A percentile compares a stretch with the other conserved stretches of the same genome.
These are phyloP conservation scores for Nowickia ferox DNA, from an alignment of 2,888 invertebrate genomes.

Conservation along the genomic window DNA sequence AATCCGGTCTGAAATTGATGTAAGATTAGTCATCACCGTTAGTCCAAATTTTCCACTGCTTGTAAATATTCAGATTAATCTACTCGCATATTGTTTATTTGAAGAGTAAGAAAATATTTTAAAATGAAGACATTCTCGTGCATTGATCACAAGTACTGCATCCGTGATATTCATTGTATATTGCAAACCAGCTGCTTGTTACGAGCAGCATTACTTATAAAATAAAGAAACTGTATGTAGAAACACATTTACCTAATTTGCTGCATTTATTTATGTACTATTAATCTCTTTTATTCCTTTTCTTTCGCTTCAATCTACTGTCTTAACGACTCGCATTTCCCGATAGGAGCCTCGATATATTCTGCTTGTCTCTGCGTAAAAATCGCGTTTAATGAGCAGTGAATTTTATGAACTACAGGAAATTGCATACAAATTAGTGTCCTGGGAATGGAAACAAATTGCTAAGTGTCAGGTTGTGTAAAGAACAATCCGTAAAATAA, in stretches of 20 bases:
- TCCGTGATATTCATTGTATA: too few species aligned
- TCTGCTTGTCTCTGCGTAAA: conserved; percentile 54
- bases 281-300: background rate
- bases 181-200: background rate
- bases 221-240: background rate
- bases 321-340: conserved; percentile 52
- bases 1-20: too few species aligned
- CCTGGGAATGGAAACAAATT: conserved; percentile 68
- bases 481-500: conserved; percentile 28
- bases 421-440: conserved; percentile 70
- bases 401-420: conserved; percentile 68
- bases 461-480: conserved; percentile 54
- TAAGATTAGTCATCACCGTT: too few species aligned
- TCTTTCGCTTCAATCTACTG: conserved; percentile 16
- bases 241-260: background rate
- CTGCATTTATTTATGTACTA: conserved; percentile 14
- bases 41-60: too few species aligned
- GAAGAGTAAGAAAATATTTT: too few species aligned
- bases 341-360: conserved; percentile 48
- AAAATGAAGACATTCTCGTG: too few species aligned
- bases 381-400: conserved; percentile 70
- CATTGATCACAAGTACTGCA: too few species aligned
- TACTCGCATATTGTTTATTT: too few species aligned
- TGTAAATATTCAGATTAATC: too few species aligned
- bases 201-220: background rate